Evolutionary conservation across 1,140 invertebrate genomes (phyloP), one percentile per base, ranked within the genome.

Genomic region (Phortica variegata): DNA sequence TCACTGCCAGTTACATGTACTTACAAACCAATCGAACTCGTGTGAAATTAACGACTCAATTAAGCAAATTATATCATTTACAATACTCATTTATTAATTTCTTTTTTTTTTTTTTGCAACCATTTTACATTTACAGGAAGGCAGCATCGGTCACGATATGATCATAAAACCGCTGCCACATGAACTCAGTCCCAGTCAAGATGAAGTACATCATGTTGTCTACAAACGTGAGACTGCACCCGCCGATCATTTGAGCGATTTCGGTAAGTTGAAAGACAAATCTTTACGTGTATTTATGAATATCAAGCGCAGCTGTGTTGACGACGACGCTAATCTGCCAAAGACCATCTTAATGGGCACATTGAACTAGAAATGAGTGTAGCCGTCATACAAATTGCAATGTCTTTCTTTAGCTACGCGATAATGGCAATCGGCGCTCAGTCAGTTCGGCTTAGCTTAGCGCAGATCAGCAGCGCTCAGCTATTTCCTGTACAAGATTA

Each of bases 91-190:
- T n/a, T n/a, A n/a, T 26, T 26, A 26, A 6, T 40, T 40, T 40
- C 5, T 40, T 19, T 40, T 26, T 26, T 26, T 26, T 26, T 26
- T 41, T 7, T 48, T 41, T n/a, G 15, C 19, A 31, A 18, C 15
- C 19, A 43, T 1, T 34, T 36, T 57, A 9, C 43, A 50, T 58
- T 78, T 75, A 47, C 77, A 94, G 91, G 90, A 95, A 79, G 92
- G 91, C 54, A 92, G 90, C 49, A 92, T 95, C 54, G 91, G 91
- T 46, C 84, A 89, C 66, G 87, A 93, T 63, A 76, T 93, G 60
- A 87, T 94, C 44, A 91, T 95, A 62, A 84, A 88, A 65, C 90
- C 93, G 46, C 79, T 93, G 44, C 90, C 91, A 20, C 78, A 85
- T 47, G 68, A 71, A 39, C 49, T 75, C 3, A 60, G 60, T 51